A percentile compares a stretch with the other conserved stretches of the same genome.
Conservation (phyloP, 2,888 invertebrate species). For the Aethes cnicana region DNA sequence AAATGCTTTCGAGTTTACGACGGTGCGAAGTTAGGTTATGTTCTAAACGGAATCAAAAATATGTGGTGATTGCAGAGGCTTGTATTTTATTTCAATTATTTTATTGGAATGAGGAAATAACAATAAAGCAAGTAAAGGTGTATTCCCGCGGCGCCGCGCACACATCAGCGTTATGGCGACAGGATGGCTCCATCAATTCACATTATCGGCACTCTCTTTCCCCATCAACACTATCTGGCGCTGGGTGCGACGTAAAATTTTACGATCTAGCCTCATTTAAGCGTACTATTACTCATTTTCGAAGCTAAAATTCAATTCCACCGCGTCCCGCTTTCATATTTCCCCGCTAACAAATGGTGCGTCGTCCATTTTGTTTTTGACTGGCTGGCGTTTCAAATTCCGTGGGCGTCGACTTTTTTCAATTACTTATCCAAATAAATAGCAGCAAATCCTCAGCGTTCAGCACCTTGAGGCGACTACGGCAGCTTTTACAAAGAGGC, state of each 20-base stretch:
- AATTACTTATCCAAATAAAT: slow-evolving; percentile 27
- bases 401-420: slow-evolving; percentile 20
- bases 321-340: slow-evolving; percentile 20
- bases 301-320: slow-evolving; percentile 42
- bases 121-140: slow-evolving; percentile 19
- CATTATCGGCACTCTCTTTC: slow-evolving; percentile 73
- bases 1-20: not conserved
- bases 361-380: slow-evolving; percentile 23
- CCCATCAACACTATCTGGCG: slow-evolving; percentile 72
- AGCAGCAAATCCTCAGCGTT: slow-evolving; percentile 6
- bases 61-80: not conserved
- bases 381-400: slow-evolving; percentile 19
- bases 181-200: slow-evolving; percentile 64
- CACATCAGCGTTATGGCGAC: slow-evolving; percentile 47
- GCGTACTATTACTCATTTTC: slow-evolving; percentile 63
- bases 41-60: not conserved
- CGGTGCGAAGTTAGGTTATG: not conserved
- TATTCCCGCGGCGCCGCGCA: slow-evolving; percentile 13
- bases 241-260: slow-evolving; percentile 72
- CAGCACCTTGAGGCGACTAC: slow-evolving; percentile 8
- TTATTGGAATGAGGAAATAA: slow-evolving; percentile 9
- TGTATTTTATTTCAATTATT: not conserved
- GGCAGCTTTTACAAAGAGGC: not conserved
- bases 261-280: slow-evolving; percentile 72
- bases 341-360: slow-evolving; percentile 19